Conservation (phyloP, 2,888 invertebrate species). For the Drosophila falleni region DNA sequence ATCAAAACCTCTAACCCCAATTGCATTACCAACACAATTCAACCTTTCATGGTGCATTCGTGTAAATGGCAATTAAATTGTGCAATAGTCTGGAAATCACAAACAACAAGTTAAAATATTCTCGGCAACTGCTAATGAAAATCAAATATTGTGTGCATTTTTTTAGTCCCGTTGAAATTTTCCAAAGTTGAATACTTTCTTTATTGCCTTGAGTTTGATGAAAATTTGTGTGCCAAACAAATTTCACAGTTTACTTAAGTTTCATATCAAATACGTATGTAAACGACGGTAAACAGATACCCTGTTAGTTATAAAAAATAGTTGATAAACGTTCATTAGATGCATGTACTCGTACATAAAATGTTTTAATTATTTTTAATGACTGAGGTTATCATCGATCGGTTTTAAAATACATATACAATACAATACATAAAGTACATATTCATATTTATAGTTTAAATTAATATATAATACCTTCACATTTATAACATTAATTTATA, state of each 20-base stretch:
- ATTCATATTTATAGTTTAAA: too few relatives aligned
- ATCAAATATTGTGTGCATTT: neutral
- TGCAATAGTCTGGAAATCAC: conserved; percentile 31
- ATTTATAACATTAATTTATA: too few relatives aligned
- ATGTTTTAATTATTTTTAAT: neutral
- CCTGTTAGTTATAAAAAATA: neutral
- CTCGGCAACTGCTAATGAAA: conserved; percentile 6
- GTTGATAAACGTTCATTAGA: too few relatives aligned
- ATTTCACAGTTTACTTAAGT: neutral
- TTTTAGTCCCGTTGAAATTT: neutral
- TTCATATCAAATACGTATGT: too few relatives aligned
- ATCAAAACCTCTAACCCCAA: conserved; percentile 2
- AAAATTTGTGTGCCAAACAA: neutral
- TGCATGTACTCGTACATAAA: too few relatives aligned
- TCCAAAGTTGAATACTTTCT: neutral
- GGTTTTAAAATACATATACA: too few relatives aligned
- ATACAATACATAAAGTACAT: too few relatives aligned
- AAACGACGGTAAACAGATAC: neutral
- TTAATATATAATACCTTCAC: too few relatives aligned
- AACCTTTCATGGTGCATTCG: conserved; percentile 13
- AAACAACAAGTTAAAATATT: neutral
- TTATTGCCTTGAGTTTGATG: neutral
- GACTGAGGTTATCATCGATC: neutral
- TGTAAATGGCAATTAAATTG: conserved; percentile 31
- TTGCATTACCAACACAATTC: conserved; percentile 1